Base-by-base conservation (phyloP, 2,113 vertebrate genomes). In the Calonectris borealis region DNA sequence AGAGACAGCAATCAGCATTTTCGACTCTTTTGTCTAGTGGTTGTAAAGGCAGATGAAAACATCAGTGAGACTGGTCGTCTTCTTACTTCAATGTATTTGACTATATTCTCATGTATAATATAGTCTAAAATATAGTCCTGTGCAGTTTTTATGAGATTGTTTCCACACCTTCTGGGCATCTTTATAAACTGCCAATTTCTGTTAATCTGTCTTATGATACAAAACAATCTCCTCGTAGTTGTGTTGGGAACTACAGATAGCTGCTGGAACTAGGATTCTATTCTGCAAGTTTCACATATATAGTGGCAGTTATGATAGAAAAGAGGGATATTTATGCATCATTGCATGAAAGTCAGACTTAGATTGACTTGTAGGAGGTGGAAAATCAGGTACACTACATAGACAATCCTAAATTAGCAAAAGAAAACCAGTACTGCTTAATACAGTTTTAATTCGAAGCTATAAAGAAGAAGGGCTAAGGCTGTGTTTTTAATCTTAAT, bases 401-500 rank as follows among this genome's bases (percentile, higher is more conserved):
- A 64, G 24, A 68, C 4, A 1, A 88, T 49, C 72, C 61, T 44
- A 75, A 79, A 88, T 68, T 34, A 89, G 86, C 4, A 40, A 69
- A 78, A 91, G 57, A 68, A 93, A 85, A 54, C 4, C 77, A 64
- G 17, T 52, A 64, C 29, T 73, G 49, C 66, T 84, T 83, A 81
- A 86, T 93, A 86, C 40, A 90, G 72, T 48, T 96, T 91, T 87
- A 71, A 82, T 79, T 83, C 91, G 81, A 89, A 93, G 65, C 51
- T 86, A 17, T 66, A 42, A 83, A 94, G 80, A 81, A 68, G 84
- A 48, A 75, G 66, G 81, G 54, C 75, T 84, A 51, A 71, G 66
- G 75, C 93, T 94, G 84, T 90, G 84, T 36, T 91, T 93, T 94
- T 94, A 95, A 91, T 79, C 78, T 90, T 93, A 60, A 91, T 95